Conservation (phyloP, 2,888 invertebrate species). For the Drosophila antonietae region DNA sequence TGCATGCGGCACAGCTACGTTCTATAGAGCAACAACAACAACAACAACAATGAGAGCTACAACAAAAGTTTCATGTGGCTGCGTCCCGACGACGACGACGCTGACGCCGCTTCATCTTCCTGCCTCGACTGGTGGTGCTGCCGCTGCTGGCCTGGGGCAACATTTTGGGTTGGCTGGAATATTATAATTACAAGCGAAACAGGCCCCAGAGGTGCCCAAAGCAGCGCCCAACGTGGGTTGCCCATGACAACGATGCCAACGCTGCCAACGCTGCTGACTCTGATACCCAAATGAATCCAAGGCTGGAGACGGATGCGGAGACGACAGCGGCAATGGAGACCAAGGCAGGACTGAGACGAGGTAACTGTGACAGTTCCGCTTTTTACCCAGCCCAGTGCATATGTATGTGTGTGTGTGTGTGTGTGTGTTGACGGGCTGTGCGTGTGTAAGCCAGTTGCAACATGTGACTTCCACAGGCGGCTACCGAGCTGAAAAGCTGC, state of each 20-base stretch:
- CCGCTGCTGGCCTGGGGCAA: conserved; percentile 49
- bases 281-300: conserved; percentile 68
- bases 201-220: conserved; percentile 71
- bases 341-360: conserved; percentile 18
- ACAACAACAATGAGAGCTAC: conserved; percentile 27
- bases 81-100: conserved; percentile 34
- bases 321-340: conserved; percentile 7
- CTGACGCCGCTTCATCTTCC: conserved; percentile 71
- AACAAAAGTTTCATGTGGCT: conserved; percentile 66
- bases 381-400: conserved; percentile 35
- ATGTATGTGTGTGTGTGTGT: conserved; percentile 11
- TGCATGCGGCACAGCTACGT: conserved; percentile 71
- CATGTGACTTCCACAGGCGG: conserved; percentile 51
- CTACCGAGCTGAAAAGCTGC: conserved; percentile 29
- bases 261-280: conserved; percentile 36
- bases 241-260: conserved; percentile 52
- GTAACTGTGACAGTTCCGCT: conserved; percentile 71
- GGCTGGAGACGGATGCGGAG: conserved; percentile 4
- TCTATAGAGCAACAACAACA: conserved; percentile 39
- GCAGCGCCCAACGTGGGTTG: conserved; percentile 44
- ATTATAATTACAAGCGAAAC: conserved; percentile 81
- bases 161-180: conserved; percentile 79
- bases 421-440: conserved; percentile 27
- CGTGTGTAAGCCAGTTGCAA: conserved; percentile 72
- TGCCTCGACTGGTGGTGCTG: conserved; percentile 39